Base-by-base conservation (phyloP, 2,113 vertebrate genomes). In the Sinocyclocheilus grahami region DNA sequence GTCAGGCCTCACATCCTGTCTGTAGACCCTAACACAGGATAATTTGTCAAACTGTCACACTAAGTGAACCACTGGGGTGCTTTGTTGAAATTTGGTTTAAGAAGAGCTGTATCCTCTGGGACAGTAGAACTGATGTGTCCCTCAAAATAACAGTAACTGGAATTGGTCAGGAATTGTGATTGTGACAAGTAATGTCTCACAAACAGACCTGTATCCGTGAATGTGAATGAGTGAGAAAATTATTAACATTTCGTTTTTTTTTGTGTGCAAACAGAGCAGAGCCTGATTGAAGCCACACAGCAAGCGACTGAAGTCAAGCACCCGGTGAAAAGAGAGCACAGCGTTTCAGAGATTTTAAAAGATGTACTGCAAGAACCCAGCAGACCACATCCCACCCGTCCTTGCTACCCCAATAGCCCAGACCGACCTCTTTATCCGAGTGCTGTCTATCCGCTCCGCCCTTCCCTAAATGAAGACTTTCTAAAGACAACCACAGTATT, bases 321-420 rank as follows among this genome's bases (percentile, higher is more conserved):
- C 10, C 84, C 90, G 3, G 96, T 96, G 76, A 98, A 96, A 92
- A 96, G 95, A 90, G 98, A 99, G 87, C 94, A 98, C 92, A 98
- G 97, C 0, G 97, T 98, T 89, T 96, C 96, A 85, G 97, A 97
- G 91, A 98, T 97, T 83, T 95, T 98, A 9, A 95, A 95, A 71
- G 91, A 94, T 90, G 97, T 94, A 86, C 95, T 95, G 51, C 93
- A 67, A 87, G 95, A 96, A 90, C 93, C 94, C 7, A 97, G 95
- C 90, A 93, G 95, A 42, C 96, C 94, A 51, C 92, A 94, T 37
- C 94, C 92, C 93, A 96, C 93, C 91, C 96, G 94, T 90, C 96
- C 91, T 14, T 88, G 27, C 55, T 93, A 90, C 30, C 86, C 94
- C 0, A 93, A 95, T 42, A 95, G 95, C 90, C 96, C 97, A 0